Evolutionary conservation across 2,797 vertebrate species (phyloP).

Genomic region (Aldrovandia affinis): DNA sequence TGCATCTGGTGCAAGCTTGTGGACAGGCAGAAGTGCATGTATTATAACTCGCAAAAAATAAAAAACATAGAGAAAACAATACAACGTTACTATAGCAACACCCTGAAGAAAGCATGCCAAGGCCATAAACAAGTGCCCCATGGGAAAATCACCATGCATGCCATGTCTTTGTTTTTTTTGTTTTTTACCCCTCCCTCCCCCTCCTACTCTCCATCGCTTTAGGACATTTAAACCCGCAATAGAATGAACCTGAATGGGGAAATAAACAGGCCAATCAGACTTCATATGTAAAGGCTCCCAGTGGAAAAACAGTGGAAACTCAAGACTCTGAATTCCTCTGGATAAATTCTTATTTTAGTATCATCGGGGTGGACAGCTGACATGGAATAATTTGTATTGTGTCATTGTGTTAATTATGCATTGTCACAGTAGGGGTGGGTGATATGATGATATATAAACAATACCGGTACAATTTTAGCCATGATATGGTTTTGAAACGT

Average conservation of each 20-base stretch:
- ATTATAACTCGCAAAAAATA: not conserved
- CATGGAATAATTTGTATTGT: not conserved
- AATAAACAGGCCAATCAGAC: conserved; percentile 60
- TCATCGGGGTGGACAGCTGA: not conserved
- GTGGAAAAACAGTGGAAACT: not conserved
- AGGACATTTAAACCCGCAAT: conserved; percentile 42
- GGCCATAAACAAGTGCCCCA: not conserved
- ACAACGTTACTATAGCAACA: not conserved
- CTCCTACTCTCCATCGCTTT: too few relatives aligned
- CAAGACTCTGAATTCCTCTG: not conserved
- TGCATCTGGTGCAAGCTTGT: too few relatives aligned
- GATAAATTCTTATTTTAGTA: not conserved
- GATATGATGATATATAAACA: too few relatives aligned
- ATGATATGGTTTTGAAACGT: too few relatives aligned
- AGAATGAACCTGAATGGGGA: conserved; percentile 35
- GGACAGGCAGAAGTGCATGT: too few relatives aligned
- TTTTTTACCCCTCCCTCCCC: too few relatives aligned
- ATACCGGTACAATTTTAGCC: not conserved
- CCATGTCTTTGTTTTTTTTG: too few relatives aligned
- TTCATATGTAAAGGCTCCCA: not conserved
- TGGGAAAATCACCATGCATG: conserved; percentile 52
- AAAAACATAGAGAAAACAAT: not conserved
- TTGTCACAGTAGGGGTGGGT: too few relatives aligned
- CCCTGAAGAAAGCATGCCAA: not conserved
- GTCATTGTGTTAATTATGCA: too few relatives aligned